Percentiles rank a stretch among this genome's conserved stretches.
Evolutionary conservation across 2,888 invertebrate genomes (phyloP).

Genomic region (Cosmia pyralina): DNA sequence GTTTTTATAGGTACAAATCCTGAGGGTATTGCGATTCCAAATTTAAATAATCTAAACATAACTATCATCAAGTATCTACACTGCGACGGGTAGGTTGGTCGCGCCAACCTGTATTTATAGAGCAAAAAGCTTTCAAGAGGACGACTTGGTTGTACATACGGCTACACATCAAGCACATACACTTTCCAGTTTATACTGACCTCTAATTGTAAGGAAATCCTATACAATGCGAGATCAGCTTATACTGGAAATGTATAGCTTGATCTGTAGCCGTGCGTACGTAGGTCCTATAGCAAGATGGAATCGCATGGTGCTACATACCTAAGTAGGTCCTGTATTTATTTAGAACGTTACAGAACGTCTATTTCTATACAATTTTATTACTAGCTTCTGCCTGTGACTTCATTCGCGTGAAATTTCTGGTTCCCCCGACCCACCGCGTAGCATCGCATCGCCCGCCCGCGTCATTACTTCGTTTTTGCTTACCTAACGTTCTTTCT

Average conservation of each 20-base stretch:
- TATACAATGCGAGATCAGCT: too few species aligned
- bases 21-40: conserved; percentile 4
- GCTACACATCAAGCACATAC: too few species aligned
- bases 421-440: background rate
- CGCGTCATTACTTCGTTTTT: too few species aligned
- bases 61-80: background rate
- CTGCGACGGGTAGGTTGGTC: too few species aligned
- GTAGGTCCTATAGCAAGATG: too few species aligned
- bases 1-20: conserved; percentile 53
- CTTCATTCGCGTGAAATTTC: background rate
- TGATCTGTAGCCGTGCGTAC: too few species aligned
- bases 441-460: too few species aligned
- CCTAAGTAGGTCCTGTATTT: too few species aligned
- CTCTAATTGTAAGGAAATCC: too few species aligned
- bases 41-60: background rate
- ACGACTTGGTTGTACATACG: background rate
- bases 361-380: background rate
- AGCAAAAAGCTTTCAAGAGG: background rate
- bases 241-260: too few species aligned
- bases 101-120: background rate
- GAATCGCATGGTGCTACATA: background rate
- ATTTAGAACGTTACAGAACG: background rate
- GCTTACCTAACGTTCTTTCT: too few species aligned
- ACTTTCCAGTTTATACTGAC: too few species aligned
- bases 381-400: background rate